Evolutionary conservation across 2,113 vertebrate genomes (phyloP).

Genomic region (Myrmophylax atrothorax): DNA sequence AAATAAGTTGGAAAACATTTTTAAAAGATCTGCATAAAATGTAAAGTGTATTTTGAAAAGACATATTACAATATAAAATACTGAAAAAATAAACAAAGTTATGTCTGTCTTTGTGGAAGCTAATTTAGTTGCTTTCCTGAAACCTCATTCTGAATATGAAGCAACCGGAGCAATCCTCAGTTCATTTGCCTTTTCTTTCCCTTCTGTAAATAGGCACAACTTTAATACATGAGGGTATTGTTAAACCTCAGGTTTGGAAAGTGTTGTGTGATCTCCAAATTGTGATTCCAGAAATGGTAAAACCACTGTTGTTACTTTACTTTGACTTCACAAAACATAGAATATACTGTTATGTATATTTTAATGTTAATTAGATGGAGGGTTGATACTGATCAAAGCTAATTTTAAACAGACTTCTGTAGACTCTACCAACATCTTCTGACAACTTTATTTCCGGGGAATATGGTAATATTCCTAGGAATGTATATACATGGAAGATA

Average conservation of each 20-base stretch:
- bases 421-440: not conserved
- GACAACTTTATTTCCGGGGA: not conserved
- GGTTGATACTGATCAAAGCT: not conserved
- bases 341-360: not conserved
- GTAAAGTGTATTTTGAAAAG: not conserved
- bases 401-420: not conserved
- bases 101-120: not conserved
- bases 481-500: not conserved
- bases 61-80: not conserved
- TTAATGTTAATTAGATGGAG: not conserved
- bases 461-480: not conserved
- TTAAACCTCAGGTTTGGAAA: not conserved
- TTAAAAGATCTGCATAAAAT: not conserved
- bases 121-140: not conserved
- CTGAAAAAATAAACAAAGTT: not conserved
- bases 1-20: not conserved
- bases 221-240: not conserved
- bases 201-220: not conserved
- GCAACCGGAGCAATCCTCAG: accelerated
- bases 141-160: not conserved
- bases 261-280: not conserved
- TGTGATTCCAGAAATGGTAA: not conserved
- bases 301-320: not conserved
- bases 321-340: not conserved
- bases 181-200: not conserved